phyloP scores from a whole-genome alignment of 2,113 vertebrate genomes.

The Mus musculus region GRCm39 chr4:126652501-126653000 shows the following conservation, averaged over 20 bases:
- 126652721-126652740: slow-evolving; percentile 37
- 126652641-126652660: slow-evolving; percentile 66
- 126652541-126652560: slow-evolving; percentile 63
- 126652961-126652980: background rate
- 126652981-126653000: slow-evolving; percentile 20
- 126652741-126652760: slow-evolving; percentile 51
- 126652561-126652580: slow-evolving; percentile 56
- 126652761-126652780: background rate
- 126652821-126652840: slow-evolving; percentile 50
- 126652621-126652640: slow-evolving; percentile 62
- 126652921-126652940: slow-evolving; percentile 37
- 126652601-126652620: slow-evolving; percentile 70
- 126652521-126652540: slow-evolving; percentile 59
- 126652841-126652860: slow-evolving; percentile 61
- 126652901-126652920: slow-evolving; percentile 18
- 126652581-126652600: slow-evolving; percentile 69
- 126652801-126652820: slow-evolving; percentile 49
- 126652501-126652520: slow-evolving; percentile 70
- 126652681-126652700: slow-evolving; percentile 73
- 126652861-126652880: background rate
- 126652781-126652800: slow-evolving; percentile 35
- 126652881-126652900: slow-evolving; percentile 41
- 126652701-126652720: slow-evolving; percentile 74
- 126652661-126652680: slow-evolving; percentile 66
- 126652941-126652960: background rate